These are phyloP conservation scores for Odontomyia ornata DNA, from an alignment of 2,888 invertebrate genomes.

Conservation along the genomic window DNA sequence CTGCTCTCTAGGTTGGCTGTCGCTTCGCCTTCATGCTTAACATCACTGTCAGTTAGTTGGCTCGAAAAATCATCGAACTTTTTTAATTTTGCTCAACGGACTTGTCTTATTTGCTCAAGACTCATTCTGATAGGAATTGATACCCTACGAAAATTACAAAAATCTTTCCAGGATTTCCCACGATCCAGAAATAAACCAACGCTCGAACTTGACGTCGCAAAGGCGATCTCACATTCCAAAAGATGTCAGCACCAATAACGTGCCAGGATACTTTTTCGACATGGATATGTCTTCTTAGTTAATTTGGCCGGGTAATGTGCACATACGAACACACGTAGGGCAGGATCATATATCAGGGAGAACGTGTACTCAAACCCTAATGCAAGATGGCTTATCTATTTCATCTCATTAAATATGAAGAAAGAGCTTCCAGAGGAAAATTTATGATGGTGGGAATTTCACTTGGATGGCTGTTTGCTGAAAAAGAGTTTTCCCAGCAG, in stretches of 20 bases:
- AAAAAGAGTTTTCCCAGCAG: not conserved
- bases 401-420: constrained; percentile 31
- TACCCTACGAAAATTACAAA: constrained; percentile 21
- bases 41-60: not conserved
- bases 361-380: constrained; percentile 17
- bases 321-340: not conserved
- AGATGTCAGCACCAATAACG: constrained; percentile 39
- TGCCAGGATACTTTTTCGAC: constrained; percentile 36
- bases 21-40: not conserved
- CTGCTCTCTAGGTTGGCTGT: not conserved
- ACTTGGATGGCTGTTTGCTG: not conserved
- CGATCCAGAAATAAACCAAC: not conserved
- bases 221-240: not conserved
- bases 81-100: constrained; percentile 47
- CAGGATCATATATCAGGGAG: constrained; percentile 11
- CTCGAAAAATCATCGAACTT: constrained; percentile 40
- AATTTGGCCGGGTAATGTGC: constrained; percentile 24
- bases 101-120: constrained; percentile 49
- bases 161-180: not conserved
- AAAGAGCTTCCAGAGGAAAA: constrained; percentile 15
- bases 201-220: not conserved
- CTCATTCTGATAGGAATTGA: constrained; percentile 45
- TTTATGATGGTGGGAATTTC: constrained; percentile 3
- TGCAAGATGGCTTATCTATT: constrained; percentile 36
- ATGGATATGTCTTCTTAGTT: constrained; percentile 33